Evolutionary conservation across 2,113 vertebrate species (phyloP).

Genomic region (Dryoscopus gambensis): DNA sequence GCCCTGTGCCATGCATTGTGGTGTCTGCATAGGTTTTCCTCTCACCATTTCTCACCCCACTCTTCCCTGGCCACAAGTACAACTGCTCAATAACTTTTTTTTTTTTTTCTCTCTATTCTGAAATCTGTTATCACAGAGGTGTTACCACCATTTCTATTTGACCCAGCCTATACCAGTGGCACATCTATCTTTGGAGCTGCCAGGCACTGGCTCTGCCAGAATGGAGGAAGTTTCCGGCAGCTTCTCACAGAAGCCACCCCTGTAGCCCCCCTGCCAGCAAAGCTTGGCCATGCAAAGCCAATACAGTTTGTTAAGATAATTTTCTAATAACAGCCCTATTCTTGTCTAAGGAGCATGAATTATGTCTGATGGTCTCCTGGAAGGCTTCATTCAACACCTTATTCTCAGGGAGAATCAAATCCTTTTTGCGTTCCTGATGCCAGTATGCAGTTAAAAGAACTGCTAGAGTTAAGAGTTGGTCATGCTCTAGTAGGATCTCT

Average conservation of each 20-base stretch:
- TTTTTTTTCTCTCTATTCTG: no score
- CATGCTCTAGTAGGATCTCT: neutral
- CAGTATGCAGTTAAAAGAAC: neutral
- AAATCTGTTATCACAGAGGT: no score
- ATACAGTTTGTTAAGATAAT: neutral
- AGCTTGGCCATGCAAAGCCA: neutral
- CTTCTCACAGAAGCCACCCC: neutral
- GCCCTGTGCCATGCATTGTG: neutral
- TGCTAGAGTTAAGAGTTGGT: neutral
- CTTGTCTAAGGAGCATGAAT: neutral
- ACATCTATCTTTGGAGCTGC: neutral
- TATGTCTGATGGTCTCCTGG: neutral
- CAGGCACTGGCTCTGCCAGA: neutral
- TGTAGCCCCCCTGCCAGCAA: neutral
- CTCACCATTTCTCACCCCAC: neutral
- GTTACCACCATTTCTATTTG: neutral
- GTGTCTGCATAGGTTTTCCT: neutral
- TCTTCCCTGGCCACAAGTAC: neutral
- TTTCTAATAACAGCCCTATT: neutral
- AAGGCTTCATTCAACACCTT: neutral
- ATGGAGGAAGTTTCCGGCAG: neutral
- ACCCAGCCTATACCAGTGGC: neutral
- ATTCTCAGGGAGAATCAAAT: neutral
- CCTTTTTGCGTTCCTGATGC: neutral
- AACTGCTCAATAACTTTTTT: neutral